Evolutionary conservation across 2,113 vertebrate genomes (phyloP).

Genomic region (Aphelocoma coerulescens): DNA sequence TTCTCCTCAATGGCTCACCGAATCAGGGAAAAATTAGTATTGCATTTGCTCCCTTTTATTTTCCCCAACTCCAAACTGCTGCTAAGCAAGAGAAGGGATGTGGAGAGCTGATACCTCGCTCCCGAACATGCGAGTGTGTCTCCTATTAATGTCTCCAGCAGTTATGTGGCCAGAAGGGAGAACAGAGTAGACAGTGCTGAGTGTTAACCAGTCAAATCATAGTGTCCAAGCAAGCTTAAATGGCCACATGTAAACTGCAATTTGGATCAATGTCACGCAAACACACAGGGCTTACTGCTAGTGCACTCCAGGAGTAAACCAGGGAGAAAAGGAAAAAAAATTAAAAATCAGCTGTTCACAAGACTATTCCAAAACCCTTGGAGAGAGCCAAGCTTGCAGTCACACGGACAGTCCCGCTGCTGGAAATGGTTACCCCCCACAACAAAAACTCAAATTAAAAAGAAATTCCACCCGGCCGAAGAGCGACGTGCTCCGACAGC

Average conservation of each 20-base stretch:
- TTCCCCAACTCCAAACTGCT: neutral
- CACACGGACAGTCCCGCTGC: fast-evolving
- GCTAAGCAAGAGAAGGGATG: neutral
- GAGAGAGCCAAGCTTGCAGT: neutral
- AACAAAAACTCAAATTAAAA: neutral
- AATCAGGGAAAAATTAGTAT: neutral
- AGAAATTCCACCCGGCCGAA: fast-evolving
- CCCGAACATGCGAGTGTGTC: fast-evolving
- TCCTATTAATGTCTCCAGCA: neutral
- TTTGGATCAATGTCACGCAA: conserved; percentile 42
- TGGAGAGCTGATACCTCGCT: neutral
- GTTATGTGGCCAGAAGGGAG: neutral
- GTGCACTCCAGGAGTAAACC: neutral
- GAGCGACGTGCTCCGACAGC: fast-evolving
- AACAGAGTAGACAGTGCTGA: conserved; percentile 27
- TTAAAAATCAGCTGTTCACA: neutral
- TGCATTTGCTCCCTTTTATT: neutral
- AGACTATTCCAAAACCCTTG: neutral
- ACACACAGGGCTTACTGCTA: neutral
- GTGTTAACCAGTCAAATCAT: neutral
- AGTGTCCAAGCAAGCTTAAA: conserved; percentile 11
- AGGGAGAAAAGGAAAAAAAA: neutral
- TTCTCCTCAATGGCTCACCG: neutral
- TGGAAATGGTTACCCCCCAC: fast-evolving
- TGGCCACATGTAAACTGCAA: neutral